Percentiles rank a stretch among this genome's conserved stretches.
These are phyloP conservation scores for Pipa parva DNA, from an alignment of 2,113 vertebrate species.

Conservation along the genomic window DNA sequence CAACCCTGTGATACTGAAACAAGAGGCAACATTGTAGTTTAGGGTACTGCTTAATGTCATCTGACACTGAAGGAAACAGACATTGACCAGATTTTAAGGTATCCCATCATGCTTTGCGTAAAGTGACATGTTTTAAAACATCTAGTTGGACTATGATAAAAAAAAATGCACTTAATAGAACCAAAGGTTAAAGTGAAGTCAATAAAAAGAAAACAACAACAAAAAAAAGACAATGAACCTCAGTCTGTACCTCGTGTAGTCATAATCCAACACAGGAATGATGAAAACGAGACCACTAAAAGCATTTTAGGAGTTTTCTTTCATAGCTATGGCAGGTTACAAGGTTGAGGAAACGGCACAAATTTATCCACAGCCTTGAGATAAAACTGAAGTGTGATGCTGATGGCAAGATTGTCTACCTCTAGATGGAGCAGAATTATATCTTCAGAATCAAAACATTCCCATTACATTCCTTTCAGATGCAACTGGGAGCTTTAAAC, in stretches of 20 bases:
- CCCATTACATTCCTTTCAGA: too few relatives aligned
- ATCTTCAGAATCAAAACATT: too few relatives aligned
- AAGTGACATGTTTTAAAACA: neutral
- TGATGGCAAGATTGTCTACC: too few relatives aligned
- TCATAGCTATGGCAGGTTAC: neutral
- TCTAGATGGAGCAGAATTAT: neutral
- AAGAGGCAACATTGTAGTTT: too few relatives aligned
- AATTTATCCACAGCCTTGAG: too few relatives aligned
- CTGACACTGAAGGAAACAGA: neutral
- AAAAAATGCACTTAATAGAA: neutral
- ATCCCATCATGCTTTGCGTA: neutral
- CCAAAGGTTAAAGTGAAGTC: neutral
- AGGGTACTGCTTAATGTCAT: too few relatives aligned
- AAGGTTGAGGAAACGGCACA: neutral
- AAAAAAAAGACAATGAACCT: neutral
- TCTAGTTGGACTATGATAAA: neutral
- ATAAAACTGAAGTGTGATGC: too few relatives aligned
- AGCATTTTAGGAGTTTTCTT: neutral
- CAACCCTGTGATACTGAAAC: too few relatives aligned
- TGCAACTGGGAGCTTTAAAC: neutral
- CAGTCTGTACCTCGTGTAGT: neutral
- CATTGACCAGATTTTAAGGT: neutral
- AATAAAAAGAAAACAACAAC: neutral
- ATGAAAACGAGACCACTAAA: neutral
- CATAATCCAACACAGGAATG: neutral